phyloP scores from a whole-genome alignment of 2,888 invertebrate species.

The Rosalia funebris region DNA sequence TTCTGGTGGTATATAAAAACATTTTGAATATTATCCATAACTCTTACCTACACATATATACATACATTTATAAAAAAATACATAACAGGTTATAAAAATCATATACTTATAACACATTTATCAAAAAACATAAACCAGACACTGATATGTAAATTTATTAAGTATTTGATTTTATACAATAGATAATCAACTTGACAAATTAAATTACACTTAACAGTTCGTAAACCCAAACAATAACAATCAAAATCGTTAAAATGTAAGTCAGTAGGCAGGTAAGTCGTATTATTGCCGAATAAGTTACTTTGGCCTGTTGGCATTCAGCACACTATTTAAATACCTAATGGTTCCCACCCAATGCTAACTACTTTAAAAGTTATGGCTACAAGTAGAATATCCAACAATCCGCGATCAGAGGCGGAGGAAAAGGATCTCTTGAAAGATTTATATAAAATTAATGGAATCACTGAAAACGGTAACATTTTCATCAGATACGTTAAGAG shows the following conservation, averaged over 20 bases:
- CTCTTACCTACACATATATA: no score
- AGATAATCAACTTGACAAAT: no score
- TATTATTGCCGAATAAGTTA: constrained; percentile 51
- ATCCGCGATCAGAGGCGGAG: constrained; percentile 27
- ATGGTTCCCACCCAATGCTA: constrained; percentile 55
- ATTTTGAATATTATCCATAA: no score
- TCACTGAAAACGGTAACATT: no score
- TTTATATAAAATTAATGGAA: background rate
- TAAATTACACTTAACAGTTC: background rate
- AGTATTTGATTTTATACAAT: no score
- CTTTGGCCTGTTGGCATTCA: constrained; percentile 49
- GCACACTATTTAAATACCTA: constrained; percentile 55
- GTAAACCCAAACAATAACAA: constrained; percentile 25
- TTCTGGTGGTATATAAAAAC: no score
- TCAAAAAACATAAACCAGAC: no score
- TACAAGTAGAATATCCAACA: constrained; percentile 34
- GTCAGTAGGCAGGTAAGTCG: constrained; percentile 45
- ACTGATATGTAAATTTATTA: no score
- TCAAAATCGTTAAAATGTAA: constrained; percentile 38
- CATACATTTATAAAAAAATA: no score
- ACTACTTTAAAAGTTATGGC: constrained; percentile 55
- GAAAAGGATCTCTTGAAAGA: background rate
- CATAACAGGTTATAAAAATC: no score
- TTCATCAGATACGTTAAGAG: no score
- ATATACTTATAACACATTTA: no score